Evolutionary conservation across 2,113 vertebrate genomes (phyloP).

Genomic region (Stegostoma tigrinum): DNA sequence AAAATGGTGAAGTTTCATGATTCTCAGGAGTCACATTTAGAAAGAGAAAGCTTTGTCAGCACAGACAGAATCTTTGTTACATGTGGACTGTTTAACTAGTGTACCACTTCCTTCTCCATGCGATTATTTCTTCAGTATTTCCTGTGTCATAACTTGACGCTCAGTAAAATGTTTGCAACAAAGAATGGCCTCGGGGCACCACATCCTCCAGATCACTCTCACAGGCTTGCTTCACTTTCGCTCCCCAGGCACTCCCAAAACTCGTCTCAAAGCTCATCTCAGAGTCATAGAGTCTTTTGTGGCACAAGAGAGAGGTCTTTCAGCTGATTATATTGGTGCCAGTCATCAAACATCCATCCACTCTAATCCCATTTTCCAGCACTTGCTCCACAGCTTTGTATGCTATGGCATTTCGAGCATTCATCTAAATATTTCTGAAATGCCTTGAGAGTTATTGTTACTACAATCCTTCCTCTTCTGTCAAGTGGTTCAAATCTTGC

Average conservation of each 20-base stretch:
- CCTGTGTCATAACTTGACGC: not conserved
- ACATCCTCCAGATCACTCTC: not conserved
- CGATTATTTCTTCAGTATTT: not conserved
- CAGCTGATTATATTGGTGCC: no score
- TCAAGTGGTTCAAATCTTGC: not conserved
- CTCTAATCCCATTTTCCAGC: no score
- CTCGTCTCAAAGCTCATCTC: not conserved
- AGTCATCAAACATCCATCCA: no score
- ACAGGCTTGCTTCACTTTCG: not conserved
- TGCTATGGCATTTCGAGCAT: no score
- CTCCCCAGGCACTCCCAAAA: not conserved
- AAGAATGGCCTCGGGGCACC: not conserved
- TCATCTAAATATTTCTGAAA: no score
- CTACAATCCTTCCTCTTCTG: not conserved
- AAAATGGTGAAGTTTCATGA: no score
- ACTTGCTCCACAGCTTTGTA: no score
- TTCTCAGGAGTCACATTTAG: no score
- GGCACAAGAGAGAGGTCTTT: no score
- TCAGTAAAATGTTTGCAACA: not conserved
- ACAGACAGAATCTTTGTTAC: not conserved
- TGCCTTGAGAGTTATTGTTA: no score
- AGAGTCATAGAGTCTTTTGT: no score
- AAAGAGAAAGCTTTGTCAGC: not conserved
- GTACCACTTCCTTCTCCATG: not conserved
- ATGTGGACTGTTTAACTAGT: not conserved